Percentiles rank a stretch among this genome's conserved stretches.
Conservation (phyloP, 2,113 vertebrate species). For the Plotosus lineatus region DNA sequence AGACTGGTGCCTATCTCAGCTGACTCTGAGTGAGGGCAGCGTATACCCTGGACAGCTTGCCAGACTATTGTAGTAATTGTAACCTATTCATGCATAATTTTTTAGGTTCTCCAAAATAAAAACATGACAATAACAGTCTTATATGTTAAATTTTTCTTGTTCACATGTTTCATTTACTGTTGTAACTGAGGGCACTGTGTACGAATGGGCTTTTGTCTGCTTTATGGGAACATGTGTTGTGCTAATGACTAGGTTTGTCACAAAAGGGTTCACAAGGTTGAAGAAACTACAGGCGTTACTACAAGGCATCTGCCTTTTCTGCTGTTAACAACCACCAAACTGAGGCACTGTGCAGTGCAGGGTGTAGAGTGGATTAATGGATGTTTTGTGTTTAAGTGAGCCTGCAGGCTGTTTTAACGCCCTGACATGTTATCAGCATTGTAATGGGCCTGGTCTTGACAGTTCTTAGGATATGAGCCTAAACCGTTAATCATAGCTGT, state of each 20-base stretch:
- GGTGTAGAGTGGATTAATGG: not conserved
- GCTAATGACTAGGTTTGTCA: not conserved
- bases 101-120: too few relatives aligned
- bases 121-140: too few relatives aligned
- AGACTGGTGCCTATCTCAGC: too few relatives aligned
- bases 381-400: conserved; percentile 13
- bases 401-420: conserved; percentile 12
- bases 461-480: conserved; percentile 20
- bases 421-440: conserved; percentile 21
- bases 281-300: not conserved
- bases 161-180: too few relatives aligned
- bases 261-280: not conserved
- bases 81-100: too few relatives aligned
- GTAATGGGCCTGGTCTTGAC: conserved; percentile 17
- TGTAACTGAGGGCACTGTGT: not conserved
- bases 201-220: not conserved
- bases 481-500: conserved; percentile 2
- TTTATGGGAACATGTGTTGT: not conserved
- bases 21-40: too few relatives aligned
- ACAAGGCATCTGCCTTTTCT: not conserved
- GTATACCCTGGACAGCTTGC: too few relatives aligned
- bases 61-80: too few relatives aligned
- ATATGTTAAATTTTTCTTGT: too few relatives aligned
- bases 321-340: not conserved
- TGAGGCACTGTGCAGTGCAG: not conserved